These are phyloP conservation scores for Listrodromus nycthemerus DNA, from an alignment of 2,888 invertebrate genomes.

Conservation along the genomic window DNA sequence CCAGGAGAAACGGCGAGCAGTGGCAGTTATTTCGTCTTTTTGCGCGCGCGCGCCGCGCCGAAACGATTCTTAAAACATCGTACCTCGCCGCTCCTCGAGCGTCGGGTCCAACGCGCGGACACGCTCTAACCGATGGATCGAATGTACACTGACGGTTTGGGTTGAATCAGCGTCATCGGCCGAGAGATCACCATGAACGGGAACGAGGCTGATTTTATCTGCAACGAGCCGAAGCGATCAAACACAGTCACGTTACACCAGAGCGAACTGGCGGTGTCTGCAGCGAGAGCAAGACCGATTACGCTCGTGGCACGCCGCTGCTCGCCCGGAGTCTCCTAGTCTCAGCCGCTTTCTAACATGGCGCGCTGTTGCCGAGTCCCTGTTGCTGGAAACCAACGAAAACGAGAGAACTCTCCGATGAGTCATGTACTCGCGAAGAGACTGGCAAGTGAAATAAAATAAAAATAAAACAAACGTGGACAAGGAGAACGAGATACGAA, in stretches of 20 bases:
- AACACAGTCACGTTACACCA: background rate
- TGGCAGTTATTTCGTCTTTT: background rate
- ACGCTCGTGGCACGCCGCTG: slow-evolving; percentile 1
- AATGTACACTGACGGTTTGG: background rate
- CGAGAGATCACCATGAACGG: slow-evolving; percentile 3
- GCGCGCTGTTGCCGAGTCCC: slow-evolving; percentile 53
- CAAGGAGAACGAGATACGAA: slow-evolving; percentile 24
- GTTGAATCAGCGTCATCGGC: slow-evolving; percentile 9
- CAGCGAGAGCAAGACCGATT: slow-evolving; percentile 6
- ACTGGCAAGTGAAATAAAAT: slow-evolving; percentile 28
- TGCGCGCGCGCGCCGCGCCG: background rate
- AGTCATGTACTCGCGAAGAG: slow-evolving; percentile 45
- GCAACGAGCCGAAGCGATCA: background rate
- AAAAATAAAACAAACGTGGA: slow-evolving; percentile 12
- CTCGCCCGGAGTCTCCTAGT: background rate
- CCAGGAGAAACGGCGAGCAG: background rate
- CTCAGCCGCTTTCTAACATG: slow-evolving; percentile 27
- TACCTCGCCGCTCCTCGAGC: background rate
- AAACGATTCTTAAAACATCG: background rate
- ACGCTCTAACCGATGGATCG: background rate
- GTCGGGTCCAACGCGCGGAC: background rate
- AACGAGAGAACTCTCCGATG: slow-evolving; percentile 49
- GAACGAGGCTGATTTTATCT: slow-evolving; percentile 31
- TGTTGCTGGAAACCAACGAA: slow-evolving; percentile 42
- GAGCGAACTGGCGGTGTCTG: background rate